Conservation (phyloP, 2,888 invertebrate genomes). For the Lysandra bellargus region DNA sequence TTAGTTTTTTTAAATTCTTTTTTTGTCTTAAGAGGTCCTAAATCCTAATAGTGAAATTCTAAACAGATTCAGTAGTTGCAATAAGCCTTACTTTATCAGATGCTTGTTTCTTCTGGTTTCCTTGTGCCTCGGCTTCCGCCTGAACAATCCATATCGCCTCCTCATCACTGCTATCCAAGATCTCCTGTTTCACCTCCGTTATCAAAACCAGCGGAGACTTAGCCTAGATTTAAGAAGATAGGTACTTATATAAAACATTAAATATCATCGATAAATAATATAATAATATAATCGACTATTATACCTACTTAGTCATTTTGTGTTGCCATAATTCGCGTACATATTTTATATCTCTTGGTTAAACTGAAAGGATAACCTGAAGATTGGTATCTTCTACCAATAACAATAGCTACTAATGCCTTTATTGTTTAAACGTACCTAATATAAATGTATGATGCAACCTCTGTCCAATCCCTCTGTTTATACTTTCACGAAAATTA, state of each 20-base stretch:
- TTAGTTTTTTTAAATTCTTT: too few species aligned
- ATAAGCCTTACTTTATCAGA: background rate
- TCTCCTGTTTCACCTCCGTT: conserved; percentile 66
- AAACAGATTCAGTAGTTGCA: background rate
- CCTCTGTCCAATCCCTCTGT: background rate
- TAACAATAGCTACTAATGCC: too few species aligned
- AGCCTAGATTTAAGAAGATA: background rate
- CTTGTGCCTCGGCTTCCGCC: conserved; percentile 52
- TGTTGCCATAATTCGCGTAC: too few species aligned
- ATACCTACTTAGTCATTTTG: too few species aligned
- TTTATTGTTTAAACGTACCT: background rate
- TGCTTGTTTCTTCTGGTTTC: conserved; percentile 35
- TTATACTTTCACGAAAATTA: background rate
- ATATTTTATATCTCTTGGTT: too few species aligned
- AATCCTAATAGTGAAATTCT: background rate
- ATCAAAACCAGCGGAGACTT: conserved; percentile 44
- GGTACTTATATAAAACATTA: too few species aligned
- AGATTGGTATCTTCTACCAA: too few species aligned
- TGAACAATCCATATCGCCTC: conserved; percentile 73
- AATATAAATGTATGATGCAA: background rate
- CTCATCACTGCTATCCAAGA: conserved; percentile 64
- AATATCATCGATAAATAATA: too few species aligned
- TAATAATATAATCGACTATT: too few species aligned
- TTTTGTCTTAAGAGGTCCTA: background rate
- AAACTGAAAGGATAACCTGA: too few species aligned